Evolutionary conservation across 2,113 vertebrate species (phyloP).

Genomic region (Scomber japonicus): DNA sequence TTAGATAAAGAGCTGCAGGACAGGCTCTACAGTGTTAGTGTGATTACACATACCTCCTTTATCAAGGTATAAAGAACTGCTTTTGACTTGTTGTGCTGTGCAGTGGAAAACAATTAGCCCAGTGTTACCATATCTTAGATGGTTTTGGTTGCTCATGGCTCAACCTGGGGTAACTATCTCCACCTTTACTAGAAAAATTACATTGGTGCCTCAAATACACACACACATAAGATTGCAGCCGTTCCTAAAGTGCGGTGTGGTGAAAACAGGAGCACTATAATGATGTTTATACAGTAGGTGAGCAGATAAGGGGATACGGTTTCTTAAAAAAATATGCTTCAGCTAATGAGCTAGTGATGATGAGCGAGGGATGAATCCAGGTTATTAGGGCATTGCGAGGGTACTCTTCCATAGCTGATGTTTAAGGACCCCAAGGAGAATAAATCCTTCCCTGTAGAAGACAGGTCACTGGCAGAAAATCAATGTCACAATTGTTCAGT

Average conservation of each 20-base stretch:
- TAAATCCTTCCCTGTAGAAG: background rate
- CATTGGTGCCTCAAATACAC: background rate
- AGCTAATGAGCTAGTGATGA: background rate
- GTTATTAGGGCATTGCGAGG: background rate
- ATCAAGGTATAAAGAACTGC: background rate
- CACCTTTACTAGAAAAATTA: background rate
- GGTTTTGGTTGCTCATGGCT: background rate
- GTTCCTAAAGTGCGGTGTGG: background rate
- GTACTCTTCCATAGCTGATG: background rate
- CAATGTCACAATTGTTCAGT: conserved; percentile 6
- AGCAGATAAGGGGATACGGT: background rate
- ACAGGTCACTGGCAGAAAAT: conserved; percentile 19
- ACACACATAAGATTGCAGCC: background rate
- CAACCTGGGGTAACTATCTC: background rate
- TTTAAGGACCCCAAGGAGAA: conserved; percentile 6
- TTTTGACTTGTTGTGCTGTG: background rate
- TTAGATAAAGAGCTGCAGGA: too few relatives aligned
- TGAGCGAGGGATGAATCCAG: background rate
- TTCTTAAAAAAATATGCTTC: conserved; percentile 3
- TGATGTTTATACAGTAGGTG: background rate
- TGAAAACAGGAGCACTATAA: background rate
- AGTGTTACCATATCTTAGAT: background rate
- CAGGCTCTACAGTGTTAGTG: background rate
- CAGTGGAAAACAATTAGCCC: background rate
- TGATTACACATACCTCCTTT: background rate